Base-by-base conservation (phyloP, 2,113 vertebrate genomes). In the Apaloderma vittatum region DNA sequence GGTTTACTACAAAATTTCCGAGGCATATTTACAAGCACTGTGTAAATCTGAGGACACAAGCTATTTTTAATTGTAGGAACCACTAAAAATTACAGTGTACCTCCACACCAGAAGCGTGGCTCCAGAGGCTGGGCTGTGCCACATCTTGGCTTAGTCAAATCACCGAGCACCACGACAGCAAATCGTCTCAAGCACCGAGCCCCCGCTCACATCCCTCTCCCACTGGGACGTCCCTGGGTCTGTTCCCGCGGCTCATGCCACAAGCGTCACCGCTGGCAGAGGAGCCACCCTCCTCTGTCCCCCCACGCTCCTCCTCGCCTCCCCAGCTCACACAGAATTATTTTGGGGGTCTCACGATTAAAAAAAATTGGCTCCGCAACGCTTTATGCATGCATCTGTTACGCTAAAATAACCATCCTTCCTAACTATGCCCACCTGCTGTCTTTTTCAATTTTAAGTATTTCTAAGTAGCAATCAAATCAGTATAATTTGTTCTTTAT, bases 401-500 rank as follows among this genome's bases (percentile, higher is more conserved):
- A 98, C 97, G 98, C 98, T 98, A 98, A 98, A 98, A 98, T 98
- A 98, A 98, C 97, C 98, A 97, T 97, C 97, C 97, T 97, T 98
- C 98, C 98, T 96, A 98, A 98, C 97, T 97, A 97, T 94, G 98
- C 98, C 98, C 98, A 98, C 98, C 98, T 98, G 98, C 98, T 98
- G 98, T 97, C 98, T 98, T 98, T 98, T 98, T 98, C 98, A 98
- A 98, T 98, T 98, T 98, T 98, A 98, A 98, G 98, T 98, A 98
- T 98, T 98, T 98, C 98, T 98, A 98, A 98, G 98, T 98, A 98
- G 98, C 98, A 98, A 98, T 98, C 98, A 98, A 98, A 98, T 98
- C 98, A 98, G 98, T 98, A 98, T 98, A 98, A 98, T 98, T 98
- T 98, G 98, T 98, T 98, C 98, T 98, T 98, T 98, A 98, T 98